These are phyloP conservation scores for Drosophila paranaensis DNA, from an alignment of 2,888 invertebrate genomes.

Conservation along the genomic window DNA sequence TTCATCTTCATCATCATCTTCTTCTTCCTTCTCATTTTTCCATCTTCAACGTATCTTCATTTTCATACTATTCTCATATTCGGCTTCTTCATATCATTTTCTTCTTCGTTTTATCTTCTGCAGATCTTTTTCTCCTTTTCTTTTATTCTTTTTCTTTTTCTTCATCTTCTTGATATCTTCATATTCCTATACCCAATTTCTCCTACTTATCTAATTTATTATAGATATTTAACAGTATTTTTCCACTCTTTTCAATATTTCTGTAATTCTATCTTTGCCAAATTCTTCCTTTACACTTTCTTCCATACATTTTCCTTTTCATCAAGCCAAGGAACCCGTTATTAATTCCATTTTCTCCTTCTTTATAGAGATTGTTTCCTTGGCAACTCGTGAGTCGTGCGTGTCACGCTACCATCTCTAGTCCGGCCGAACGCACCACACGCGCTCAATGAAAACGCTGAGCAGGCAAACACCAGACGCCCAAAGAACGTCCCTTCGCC, in stretches of 20 bases:
- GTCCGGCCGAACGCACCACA: constrained; percentile 43
- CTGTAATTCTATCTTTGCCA: background rate
- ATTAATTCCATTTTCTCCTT: background rate
- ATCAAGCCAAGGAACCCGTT: background rate
- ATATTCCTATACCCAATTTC: background rate
- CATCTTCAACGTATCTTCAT: background rate
- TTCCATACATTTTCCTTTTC: background rate
- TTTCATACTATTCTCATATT: background rate
- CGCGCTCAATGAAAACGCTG: constrained; percentile 70
- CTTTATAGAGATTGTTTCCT: background rate
- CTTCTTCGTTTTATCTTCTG: background rate
- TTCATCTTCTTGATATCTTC: background rate
- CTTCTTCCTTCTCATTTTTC: background rate
- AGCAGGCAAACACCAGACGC: constrained; percentile 48
- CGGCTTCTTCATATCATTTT: background rate
- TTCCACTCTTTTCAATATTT: no score
- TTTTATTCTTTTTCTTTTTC: background rate
- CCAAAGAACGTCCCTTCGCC: constrained; percentile 8
- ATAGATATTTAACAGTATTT: background rate
- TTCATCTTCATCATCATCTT: background rate
- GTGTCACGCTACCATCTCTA: constrained; percentile 37
- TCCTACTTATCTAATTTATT: background rate
- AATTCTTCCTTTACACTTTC: background rate
- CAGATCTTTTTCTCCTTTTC: background rate
- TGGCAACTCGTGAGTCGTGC: constrained; percentile 3